These are phyloP conservation scores for Heliocidaris tuberculata DNA, from an alignment of 35 echinoderm and acorn worm species.

Conservation along the genomic window DNA sequence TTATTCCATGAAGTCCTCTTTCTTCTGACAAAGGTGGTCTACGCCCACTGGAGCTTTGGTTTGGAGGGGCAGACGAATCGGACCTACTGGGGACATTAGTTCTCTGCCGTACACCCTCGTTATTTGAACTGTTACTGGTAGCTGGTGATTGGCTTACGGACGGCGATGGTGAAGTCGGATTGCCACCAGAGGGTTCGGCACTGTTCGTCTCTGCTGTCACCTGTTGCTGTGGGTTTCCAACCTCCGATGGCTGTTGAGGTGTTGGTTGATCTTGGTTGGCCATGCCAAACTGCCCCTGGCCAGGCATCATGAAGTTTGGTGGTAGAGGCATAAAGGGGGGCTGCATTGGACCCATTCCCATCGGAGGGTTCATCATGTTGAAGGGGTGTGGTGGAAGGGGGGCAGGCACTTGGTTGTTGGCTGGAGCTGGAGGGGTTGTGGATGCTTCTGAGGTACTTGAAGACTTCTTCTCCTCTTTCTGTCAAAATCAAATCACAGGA, in stretches of 20 bases:
- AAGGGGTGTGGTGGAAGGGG: constrained; percentile 68
- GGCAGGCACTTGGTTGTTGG: constrained; percentile 36
- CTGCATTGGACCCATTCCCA: constrained; percentile 58
- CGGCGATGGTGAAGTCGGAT: constrained; percentile 30
- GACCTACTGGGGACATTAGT: neutral
- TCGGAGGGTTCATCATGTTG: constrained; percentile 47
- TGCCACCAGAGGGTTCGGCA: neutral
- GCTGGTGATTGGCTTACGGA: constrained; percentile 23
- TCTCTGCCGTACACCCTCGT: neutral
- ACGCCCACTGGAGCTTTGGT: neutral
- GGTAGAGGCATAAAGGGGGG: constrained; percentile 68
- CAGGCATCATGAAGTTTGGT: constrained; percentile 65
- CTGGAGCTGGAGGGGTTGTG: constrained; percentile 29
- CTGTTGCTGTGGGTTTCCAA: neutral
- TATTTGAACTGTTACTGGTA: constrained; percentile 30
- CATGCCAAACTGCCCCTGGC: constrained; percentile 52
- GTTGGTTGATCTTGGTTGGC: constrained; percentile 22
- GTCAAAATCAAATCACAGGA: neutral
- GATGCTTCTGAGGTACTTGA: constrained; percentile 4
- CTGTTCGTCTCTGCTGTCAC: constrained; percentile 44
- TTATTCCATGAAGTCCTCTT: neutral
- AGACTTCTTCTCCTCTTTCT: constrained; percentile 68
- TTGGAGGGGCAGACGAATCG: neutral
- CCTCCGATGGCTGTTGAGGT: constrained; percentile 32
- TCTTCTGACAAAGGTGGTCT: neutral